Base-by-base conservation (phyloP, 2,797 vertebrate genomes). In the Emys orbicularis region DNA sequence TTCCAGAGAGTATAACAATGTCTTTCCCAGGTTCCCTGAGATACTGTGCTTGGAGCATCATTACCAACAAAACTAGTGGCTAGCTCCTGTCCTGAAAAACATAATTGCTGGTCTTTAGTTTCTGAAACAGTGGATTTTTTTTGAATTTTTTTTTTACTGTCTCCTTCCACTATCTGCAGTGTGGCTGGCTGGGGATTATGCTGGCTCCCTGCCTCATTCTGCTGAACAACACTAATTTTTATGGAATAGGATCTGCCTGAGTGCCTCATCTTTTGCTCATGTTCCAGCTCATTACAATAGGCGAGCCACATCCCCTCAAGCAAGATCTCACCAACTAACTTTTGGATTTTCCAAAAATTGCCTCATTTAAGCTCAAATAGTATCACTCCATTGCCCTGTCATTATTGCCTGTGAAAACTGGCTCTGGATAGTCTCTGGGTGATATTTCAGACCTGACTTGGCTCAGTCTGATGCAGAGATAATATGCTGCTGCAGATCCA, bases 81-180 rank as follows among this genome's bases (percentile, higher is more conserved):
- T 49, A 31, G 25, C 12, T 77, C 27, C 44, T 31, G 44, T 31
- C 44, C 74, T 77, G 74, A 49, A 31, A 29, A 76, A 13, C 23
- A 76, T 49, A 29, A 15, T 47, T 44, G 44, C 27, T 47, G 25
- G 29, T 16, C 74, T 76, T 44, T 47, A 18, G 29, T 49, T 49
- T 49, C 74, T 77, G 47, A 77, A 77, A 77, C 27, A 77, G 74
- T 77, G 74, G 25, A 29, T 77, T 49, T 47, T 37, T 29, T 76
- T 29, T 29, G 29, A 27, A 44, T 37, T 47, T 76, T 31, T 15
- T 7, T 15, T 7, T 61, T 3, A 52, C 79, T n/a, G 34, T 29
- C n/a, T 52, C 16, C 21, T 76, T 44, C 18, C 2, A 0, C 53
- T 0, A 1, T 29, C 0, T 0, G 82, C 77, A 72, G 13, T 0